Evolutionary conservation across 2,113 vertebrate genomes (phyloP).

Genomic region (Oncorhynchus keta): DNA sequence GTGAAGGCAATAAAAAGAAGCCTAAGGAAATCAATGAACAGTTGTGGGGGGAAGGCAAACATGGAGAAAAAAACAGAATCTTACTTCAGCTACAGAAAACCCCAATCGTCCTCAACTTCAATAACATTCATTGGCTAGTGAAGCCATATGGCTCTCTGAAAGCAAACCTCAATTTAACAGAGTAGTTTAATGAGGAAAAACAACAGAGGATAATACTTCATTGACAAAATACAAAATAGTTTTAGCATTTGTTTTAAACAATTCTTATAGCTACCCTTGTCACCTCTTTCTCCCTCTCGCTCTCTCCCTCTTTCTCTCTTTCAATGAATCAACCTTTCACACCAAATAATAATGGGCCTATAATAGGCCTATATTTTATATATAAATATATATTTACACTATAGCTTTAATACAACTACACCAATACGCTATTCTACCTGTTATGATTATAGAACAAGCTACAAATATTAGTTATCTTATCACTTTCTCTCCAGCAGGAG

Average conservation of each 20-base stretch:
- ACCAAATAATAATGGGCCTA: background rate
- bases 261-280: background rate
- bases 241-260: background rate
- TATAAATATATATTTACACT: background rate
- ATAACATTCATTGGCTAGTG: background rate
- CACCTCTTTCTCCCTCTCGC: too few relatives aligned
- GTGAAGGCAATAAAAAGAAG: background rate
- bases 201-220: background rate
- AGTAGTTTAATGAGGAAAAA: background rate
- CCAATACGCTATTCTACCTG: slow-evolving; percentile 2
- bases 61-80: background rate
- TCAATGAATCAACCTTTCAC: too few relatives aligned
- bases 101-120: background rate
- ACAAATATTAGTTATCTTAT: slow-evolving; percentile 16
- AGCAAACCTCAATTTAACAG: background rate
- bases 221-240: background rate
- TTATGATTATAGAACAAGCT: slow-evolving; percentile 13
- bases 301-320: background rate
- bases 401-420: slow-evolving; percentile 12
- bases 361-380: background rate
- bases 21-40: background rate
- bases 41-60: background rate
- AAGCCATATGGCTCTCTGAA: too few relatives aligned
- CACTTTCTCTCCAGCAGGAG: slow-evolving; percentile 36
- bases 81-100: background rate